These are phyloP conservation scores for Mormyrus iriodes DNA, from an alignment of 2,113 vertebrate species.

Conservation along the genomic window DNA sequence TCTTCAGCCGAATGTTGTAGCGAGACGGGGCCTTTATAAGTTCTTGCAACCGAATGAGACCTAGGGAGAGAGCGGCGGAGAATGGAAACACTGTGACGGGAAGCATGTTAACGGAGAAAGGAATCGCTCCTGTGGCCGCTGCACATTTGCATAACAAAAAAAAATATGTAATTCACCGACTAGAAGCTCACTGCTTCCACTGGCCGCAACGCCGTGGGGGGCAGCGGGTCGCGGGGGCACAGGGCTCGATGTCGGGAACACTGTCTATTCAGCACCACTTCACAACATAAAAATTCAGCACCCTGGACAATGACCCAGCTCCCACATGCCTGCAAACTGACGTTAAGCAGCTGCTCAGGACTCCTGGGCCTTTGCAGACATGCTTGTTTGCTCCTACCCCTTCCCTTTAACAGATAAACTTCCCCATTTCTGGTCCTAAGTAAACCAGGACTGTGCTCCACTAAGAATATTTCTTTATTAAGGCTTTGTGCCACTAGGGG, in stretches of 20 bases:
- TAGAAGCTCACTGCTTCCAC: background rate
- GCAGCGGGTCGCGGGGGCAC: background rate
- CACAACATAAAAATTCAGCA: background rate
- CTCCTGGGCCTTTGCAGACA: background rate
- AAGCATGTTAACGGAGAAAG: background rate
- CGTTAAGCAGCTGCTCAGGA: background rate
- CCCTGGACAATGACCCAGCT: background rate
- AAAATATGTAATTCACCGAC: background rate
- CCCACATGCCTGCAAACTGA: background rate
- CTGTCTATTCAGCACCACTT: background rate
- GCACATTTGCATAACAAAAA: background rate
- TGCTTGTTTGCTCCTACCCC: background rate
- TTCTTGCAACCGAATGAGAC: conserved; percentile 95
- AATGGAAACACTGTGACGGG: background rate
- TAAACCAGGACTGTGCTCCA: background rate
- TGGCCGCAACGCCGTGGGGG: background rate
- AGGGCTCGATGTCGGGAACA: background rate
- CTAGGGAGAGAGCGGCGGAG: conserved; percentile 49
- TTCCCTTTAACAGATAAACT: background rate
- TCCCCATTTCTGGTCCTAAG: background rate
- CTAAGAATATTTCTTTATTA: background rate
- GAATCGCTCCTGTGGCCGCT: background rate
- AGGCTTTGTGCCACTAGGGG: background rate
- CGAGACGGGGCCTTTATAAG: conserved; percentile 96
- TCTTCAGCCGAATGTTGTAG: conserved; percentile 95